A percentile compares a stretch with the other conserved stretches of the same genome.
These are phyloP conservation scores for Etia nguti DNA, from an alignment of 2,113 vertebrate genomes.

Conservation along the genomic window DNA sequence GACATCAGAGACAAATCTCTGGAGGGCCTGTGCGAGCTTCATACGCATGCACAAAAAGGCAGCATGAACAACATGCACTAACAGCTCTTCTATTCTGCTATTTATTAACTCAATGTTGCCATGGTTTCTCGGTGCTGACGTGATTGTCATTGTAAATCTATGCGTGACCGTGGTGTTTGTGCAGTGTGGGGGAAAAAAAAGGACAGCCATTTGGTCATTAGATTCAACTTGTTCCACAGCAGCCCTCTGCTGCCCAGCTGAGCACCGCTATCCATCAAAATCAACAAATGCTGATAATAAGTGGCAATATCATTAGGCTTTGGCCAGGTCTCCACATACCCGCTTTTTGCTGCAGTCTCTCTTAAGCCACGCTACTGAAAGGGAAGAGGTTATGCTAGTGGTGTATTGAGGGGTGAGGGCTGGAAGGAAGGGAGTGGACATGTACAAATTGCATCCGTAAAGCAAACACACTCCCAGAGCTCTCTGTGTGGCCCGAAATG, in stretches of 20 bases:
- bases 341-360: neutral
- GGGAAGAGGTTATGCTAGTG: neutral
- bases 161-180: constrained; percentile 1
- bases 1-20: constrained; percentile 43
- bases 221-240: constrained; percentile 3
- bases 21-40: constrained; percentile 29
- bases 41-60: constrained; percentile 9
- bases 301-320: constrained; percentile 9
- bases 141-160: constrained; percentile 42
- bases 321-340: neutral
- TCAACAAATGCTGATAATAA: constrained; percentile 27
- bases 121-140: constrained; percentile 56
- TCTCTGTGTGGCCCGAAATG: constrained; percentile 28
- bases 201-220: constrained; percentile 16
- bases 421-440: neutral
- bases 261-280: constrained; percentile 43
- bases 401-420: constrained; percentile 5
- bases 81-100: constrained; percentile 48
- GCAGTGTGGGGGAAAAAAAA: neutral
- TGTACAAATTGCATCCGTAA: constrained; percentile 10
- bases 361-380: neutral
- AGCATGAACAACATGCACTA: constrained; percentile 18
- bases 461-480: constrained; percentile 25
- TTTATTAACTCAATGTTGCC: constrained; percentile 64
- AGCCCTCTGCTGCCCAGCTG: neutral